These are phyloP conservation scores for Lumbricus terrestris DNA, from an alignment of 2,888 invertebrate genomes.

Conservation along the genomic window DNA sequence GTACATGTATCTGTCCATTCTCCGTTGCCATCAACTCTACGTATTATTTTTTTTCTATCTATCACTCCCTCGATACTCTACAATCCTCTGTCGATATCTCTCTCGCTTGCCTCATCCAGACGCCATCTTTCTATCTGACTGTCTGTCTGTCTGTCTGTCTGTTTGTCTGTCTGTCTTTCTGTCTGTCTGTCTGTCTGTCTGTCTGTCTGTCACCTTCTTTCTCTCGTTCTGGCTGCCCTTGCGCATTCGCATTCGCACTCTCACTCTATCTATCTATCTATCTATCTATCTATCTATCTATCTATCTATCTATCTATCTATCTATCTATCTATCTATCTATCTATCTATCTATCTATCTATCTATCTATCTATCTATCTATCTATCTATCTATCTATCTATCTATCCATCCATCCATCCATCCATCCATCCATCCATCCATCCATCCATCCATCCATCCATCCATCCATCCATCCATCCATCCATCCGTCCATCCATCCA, in stretches of 20 bases:
- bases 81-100: too few species aligned
- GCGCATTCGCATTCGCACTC: too few species aligned
- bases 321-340: neutral
- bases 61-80: too few species aligned
- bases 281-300: neutral
- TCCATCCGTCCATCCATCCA: neutral
- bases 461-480: neutral
- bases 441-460: neutral
- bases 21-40: too few species aligned
- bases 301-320: neutral
- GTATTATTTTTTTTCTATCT: too few species aligned
- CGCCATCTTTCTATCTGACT: neutral
- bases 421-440: neutral
- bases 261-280: neutral
- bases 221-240: neutral
- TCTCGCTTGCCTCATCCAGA: too few species aligned
- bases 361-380: neutral
- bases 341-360: too few species aligned
- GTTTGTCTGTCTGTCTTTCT: neutral
- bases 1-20: too few species aligned
- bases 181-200: neutral
- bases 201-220: neutral
- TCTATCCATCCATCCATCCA: neutral
- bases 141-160: neutral
- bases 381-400: neutral